Base-by-base conservation (phyloP, 1,140 invertebrate species). In the Latrodectus geometricus region DNA sequence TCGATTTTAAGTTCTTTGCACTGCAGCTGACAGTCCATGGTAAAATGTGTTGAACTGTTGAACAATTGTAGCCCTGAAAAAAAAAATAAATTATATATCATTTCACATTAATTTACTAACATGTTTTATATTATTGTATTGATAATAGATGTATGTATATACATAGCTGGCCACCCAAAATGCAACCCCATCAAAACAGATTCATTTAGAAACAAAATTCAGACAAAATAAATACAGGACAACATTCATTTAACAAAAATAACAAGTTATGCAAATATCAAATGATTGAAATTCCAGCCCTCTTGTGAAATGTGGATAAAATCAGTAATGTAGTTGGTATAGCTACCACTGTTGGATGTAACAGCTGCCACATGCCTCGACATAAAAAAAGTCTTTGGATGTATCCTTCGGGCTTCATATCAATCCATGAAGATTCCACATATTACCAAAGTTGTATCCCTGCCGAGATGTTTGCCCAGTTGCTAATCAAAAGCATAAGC, bases 61-160 rank as follows among this genome's bases (percentile, higher is more conserved):
- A 20, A 89, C 88, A 66, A 89, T 85, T 23, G 88, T 89, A 66
- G 88, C 88, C 61, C 88, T 89, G 68, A 81, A 87, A 65, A 75
- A 68, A 50, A 77, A 72, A 66, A 68, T 4, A 50, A 12, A n/a
- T 20, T 76, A 48, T 1, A 56, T 56, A 21, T 12, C 8, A 20
- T 70, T 73, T 73, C 21, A 70, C 0, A 70, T 23, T 0, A 20
- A n/a, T n/a, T n/a, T n/a, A 12, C 21, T 11, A n/a, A 5, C 14
- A 70, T 20, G 4, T 20, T 11, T 20, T 20, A 20, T 7, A 23
- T 21, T n/a, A 12, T 8, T 20, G 8, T 70, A 20, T 70, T 11
- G 68, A 5, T 14, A 20, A 20, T 4, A 65, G 1, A 65, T 15
- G 7, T 65, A 14, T 14, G 7, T 7, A 2, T 65, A 14, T 65